Conservation (phyloP, 1,140 invertebrate species). For the Drosophila athabasca region DNA sequence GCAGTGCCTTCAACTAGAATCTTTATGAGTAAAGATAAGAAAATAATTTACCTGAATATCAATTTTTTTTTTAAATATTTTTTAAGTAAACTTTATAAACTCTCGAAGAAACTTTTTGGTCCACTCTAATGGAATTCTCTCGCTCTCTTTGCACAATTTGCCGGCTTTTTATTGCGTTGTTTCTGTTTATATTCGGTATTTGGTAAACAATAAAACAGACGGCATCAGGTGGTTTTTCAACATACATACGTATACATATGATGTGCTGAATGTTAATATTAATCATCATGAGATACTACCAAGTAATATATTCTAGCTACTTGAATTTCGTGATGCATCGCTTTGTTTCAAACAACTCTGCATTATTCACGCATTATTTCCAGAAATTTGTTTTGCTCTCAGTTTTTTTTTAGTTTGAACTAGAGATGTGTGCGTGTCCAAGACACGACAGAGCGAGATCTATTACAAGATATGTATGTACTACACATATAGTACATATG, state of each 20-base stretch:
- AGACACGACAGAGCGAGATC: no score
- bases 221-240: constrained; percentile 59
- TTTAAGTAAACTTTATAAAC: not conserved
- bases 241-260: not conserved
- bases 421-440: no score
- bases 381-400: not conserved
- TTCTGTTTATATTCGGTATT: constrained; percentile 39
- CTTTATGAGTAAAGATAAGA: no score
- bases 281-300: constrained; percentile 29
- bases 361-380: constrained; percentile 9
- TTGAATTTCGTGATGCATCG: constrained; percentile 24
- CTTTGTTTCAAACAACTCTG: constrained; percentile 17
- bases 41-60: not conserved
- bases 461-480: no score
- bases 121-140: constrained; percentile 47
- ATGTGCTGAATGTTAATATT: constrained; percentile 50
- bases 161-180: constrained; percentile 71
- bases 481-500: no score
- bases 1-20: no score
- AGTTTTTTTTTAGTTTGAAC: no score
- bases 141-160: constrained; percentile 40
- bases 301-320: not conserved
- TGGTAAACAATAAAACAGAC: constrained; percentile 66
- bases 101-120: constrained; percentile 31
- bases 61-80: not conserved